These are phyloP conservation scores for Crotalus horridus DNA, from an alignment of 2,113 vertebrate genomes.

Conservation along the genomic window DNA sequence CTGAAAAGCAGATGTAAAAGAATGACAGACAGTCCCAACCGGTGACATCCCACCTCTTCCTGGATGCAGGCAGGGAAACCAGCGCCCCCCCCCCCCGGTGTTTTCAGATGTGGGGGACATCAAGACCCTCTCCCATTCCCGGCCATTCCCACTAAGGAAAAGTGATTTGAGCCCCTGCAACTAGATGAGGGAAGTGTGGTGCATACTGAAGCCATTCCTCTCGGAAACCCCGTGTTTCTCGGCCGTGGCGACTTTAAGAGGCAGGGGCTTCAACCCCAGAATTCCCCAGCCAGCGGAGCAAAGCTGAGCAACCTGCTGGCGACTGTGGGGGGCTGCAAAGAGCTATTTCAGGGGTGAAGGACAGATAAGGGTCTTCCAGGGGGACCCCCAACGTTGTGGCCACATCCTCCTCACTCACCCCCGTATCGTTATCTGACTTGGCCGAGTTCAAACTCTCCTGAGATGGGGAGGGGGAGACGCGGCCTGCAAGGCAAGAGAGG, in stretches of 20 bases:
- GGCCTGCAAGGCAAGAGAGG: conserved; percentile 73
- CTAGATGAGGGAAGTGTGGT: not conserved
- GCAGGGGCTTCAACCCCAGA: not conserved
- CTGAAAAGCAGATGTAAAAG: conserved; percentile 58
- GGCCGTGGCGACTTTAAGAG: not conserved
- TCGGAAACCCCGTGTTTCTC: not conserved
- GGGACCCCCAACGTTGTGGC: not conserved
- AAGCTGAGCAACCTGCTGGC: not conserved
- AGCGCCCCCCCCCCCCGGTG: not conserved
- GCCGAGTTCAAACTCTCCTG: conserved; percentile 97
- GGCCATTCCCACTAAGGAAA: not conserved
- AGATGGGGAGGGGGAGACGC: conserved; percentile 96
- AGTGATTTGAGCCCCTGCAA: not conserved
- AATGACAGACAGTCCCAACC: not conserved
- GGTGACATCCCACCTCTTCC: not conserved
- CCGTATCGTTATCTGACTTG: conserved; percentile 92
- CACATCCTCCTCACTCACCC: conserved; percentile 68
- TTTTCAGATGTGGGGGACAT: no score
- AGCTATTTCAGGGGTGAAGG: no score
- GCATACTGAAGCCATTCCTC: not conserved
- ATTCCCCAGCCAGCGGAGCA: no score
- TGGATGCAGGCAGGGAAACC: not conserved
- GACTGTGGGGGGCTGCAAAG: not conserved
- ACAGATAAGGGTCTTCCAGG: not conserved
- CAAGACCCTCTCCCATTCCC: not conserved